phyloP scores from a whole-genome alignment of 2,888 invertebrate genomes.

The Calliopum simillimum region DNA sequence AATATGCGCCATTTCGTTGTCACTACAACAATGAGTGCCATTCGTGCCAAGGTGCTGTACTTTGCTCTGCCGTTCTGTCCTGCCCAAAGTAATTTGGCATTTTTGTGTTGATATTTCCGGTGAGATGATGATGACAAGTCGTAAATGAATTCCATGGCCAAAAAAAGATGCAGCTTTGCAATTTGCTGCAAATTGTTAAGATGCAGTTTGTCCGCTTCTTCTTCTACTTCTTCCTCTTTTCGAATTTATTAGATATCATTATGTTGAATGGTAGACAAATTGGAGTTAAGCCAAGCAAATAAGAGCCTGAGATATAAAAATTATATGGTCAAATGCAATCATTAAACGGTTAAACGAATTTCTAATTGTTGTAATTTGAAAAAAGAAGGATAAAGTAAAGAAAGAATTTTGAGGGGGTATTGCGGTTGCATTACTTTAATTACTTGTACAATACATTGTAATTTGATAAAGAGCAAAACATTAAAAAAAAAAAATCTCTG shows the following conservation, averaged over 20 bases:
- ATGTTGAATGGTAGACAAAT: slow-evolving; percentile 30
- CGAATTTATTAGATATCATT: slow-evolving; percentile 48
- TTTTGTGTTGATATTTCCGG: slow-evolving; percentile 30
- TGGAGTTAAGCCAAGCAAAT: slow-evolving; percentile 11
- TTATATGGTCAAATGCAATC: no score
- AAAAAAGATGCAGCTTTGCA: slow-evolving; percentile 30
- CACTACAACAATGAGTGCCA: not conserved
- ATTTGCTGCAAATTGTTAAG: slow-evolving; percentile 34
- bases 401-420: not conserved
- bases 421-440: slow-evolving; percentile 29
- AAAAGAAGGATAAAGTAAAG: not conserved
- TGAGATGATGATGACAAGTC: not conserved
- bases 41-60: slow-evolving; percentile 5
- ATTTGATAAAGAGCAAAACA: not conserved
- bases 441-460: slow-evolving; percentile 6
- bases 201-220: slow-evolving; percentile 24
- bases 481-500: not conserved
- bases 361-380: not conserved
- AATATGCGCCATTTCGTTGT: slow-evolving; percentile 33
- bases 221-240: slow-evolving; percentile 17
- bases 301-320: no score
- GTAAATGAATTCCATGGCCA: not conserved
- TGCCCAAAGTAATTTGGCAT: slow-evolving; percentile 26
- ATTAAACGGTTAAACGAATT: no score
- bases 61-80: not conserved